Conservation (phyloP, 2,888 invertebrate genomes). For the Cyclophora albipunctata region DNA sequence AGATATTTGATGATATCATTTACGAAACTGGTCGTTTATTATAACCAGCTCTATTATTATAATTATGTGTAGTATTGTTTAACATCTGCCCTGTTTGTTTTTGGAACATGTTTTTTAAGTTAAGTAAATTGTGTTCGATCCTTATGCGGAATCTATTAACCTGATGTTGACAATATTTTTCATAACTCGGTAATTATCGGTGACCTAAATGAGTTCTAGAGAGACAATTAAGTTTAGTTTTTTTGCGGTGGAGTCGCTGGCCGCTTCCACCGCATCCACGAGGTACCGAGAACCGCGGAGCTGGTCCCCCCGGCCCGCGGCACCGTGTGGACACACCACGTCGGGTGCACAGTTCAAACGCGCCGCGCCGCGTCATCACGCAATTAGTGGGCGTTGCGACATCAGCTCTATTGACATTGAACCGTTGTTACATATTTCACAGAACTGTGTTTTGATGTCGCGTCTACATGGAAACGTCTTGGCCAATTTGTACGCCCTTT, state of each 20-base stretch:
- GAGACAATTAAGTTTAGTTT: too few relatives aligned
- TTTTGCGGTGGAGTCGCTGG: slow-evolving; percentile 11
- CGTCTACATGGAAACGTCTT: slow-evolving; percentile 35
- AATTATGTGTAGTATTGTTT: too few relatives aligned
- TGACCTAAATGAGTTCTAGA: too few relatives aligned
- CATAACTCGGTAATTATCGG: too few relatives aligned
- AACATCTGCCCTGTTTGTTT: too few relatives aligned
- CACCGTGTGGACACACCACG: slow-evolving; percentile 22
- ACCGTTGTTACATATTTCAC: slow-evolving; percentile 66
- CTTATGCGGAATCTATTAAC: too few relatives aligned
- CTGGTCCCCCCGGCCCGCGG: slow-evolving; percentile 16
- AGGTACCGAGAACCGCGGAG: slow-evolving; percentile 56
- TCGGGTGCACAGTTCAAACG: slow-evolving; percentile 50
- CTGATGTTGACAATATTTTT: too few relatives aligned
- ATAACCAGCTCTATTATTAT: too few relatives aligned
- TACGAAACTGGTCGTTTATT: too few relatives aligned
- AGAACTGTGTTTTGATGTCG: slow-evolving; percentile 59
- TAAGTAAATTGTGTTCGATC: too few relatives aligned
- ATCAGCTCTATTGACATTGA: slow-evolving; percentile 67
- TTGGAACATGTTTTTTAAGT: too few relatives aligned
- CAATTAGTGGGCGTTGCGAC: slow-evolving; percentile 66
- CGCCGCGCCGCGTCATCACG: slow-evolving; percentile 50
- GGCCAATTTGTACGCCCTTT: slow-evolving; percentile 39
- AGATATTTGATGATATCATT: background rate
- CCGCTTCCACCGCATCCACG: slow-evolving; percentile 13